Conservation (phyloP, 2,888 invertebrate species). For the Orthosia gothica region DNA sequence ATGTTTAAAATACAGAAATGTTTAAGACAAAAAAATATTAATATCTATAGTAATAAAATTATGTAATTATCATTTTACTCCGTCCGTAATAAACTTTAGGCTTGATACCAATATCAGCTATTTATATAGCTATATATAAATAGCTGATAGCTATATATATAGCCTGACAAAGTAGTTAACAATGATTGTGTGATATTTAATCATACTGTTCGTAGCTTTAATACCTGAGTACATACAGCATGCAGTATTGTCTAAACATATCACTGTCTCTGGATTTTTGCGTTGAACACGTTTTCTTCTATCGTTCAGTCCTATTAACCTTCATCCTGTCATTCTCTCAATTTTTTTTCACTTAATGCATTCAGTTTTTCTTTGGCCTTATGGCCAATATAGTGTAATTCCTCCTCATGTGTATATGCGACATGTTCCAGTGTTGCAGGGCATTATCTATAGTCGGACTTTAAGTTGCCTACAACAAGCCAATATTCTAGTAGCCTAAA, state of each 20-base stretch:
- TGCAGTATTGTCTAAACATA: neutral
- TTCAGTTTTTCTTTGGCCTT: too few species aligned
- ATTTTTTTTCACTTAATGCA: too few species aligned
- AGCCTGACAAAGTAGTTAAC: conserved; percentile 17
- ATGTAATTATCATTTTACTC: neutral
- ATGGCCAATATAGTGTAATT: too few species aligned
- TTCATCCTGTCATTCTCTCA: too few species aligned
- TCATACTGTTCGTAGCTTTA: neutral
- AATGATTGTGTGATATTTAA: conserved; percentile 15
- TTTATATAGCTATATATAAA: too few species aligned
- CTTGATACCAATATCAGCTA: conserved; percentile 25
- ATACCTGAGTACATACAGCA: neutral
- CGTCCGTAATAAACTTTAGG: neutral
- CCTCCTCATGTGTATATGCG: too few species aligned
- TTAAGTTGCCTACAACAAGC: neutral
- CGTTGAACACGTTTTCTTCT: too few species aligned
- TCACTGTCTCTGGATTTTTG: neutral
- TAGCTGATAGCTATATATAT: too few species aligned
- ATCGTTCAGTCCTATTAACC: too few species aligned
- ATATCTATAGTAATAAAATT: neutral
- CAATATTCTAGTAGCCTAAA: neutral
- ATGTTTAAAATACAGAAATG: neutral
- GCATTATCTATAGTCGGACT: neutral
- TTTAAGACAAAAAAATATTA: neutral
- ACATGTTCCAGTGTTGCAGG: too few species aligned